Evolutionary conservation across 2,888 invertebrate genomes (phyloP).

Genomic region (Scrobipalpa atriplicella): DNA sequence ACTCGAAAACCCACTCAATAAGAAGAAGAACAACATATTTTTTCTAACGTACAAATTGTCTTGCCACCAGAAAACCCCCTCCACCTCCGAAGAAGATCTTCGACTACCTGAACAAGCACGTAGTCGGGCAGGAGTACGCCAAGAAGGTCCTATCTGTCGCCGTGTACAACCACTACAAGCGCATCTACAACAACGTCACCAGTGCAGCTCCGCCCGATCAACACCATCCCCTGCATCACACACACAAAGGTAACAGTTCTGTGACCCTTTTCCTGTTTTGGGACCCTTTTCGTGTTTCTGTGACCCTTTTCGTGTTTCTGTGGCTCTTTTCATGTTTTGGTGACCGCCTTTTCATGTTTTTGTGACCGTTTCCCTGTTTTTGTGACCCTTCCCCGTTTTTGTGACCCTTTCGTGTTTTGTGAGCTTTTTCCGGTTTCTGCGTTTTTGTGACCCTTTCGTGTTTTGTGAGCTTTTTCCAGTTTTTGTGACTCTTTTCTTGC

Average conservation of each 20-base stretch:
- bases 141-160: conserved; percentile 99
- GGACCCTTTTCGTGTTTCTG: background rate
- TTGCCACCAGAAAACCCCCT: conserved; percentile 88
- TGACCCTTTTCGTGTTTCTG: background rate
- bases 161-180: conserved; percentile 99
- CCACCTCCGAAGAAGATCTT: conserved; percentile 98
- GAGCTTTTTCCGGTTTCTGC: too few species aligned
- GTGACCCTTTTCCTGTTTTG: background rate
- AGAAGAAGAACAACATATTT: too few species aligned
- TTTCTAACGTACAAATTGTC: background rate
- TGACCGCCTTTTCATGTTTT: too few species aligned
- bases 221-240: conserved; percentile 87
- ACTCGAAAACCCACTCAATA: too few species aligned
- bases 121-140: conserved; percentile 98
- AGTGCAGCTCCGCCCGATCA: conserved; percentile 71
- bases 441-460: too few species aligned
- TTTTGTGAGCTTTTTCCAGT: too few species aligned
- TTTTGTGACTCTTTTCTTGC: too few species aligned
- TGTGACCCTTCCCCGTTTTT: too few species aligned
- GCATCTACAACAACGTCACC: conserved; percentile 95
- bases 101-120: conserved; percentile 97
- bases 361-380: too few species aligned
- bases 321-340: too few species aligned
- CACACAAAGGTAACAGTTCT: conserved; percentile 84
- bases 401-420: too few species aligned